Base-by-base conservation (phyloP, 2,888 invertebrate genomes). In the Arctia plantaginis region DNA sequence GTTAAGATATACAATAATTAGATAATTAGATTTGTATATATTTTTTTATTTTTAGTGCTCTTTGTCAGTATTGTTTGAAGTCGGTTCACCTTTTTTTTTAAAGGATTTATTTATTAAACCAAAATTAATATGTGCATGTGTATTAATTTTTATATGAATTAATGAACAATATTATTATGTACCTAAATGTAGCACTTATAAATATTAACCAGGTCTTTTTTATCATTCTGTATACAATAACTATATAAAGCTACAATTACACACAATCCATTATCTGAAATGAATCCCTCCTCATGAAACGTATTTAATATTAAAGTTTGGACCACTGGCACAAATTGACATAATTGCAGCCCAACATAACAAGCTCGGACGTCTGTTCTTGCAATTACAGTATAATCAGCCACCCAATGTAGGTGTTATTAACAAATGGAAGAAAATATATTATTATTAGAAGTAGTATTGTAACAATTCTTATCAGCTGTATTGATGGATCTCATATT, bases 331-430 rank as follows among this genome's bases (percentile, higher is more conserved):
- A 75, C 77, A 87, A 86, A 86, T 86, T 86, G 88, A 86, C 85
- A 79, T 88, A 88, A 88, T 88, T 87, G 79, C 68, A 71, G n/a
- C 39, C 71, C 68, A 80, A 86, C 83, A 77, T 76, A 80, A 86
- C 77, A 66, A 75, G 66, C 62, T 59, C 44, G 65, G 86, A 85
- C 86, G 76, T 77, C 71, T 85, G 86, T 71, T 83, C 77, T 76
- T 72, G 77, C 86, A 85, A 89, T 89, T 89, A 87, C 83, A 66
- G 70, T 70, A 80, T 88, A 89, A 89, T 86, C 85, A 79, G 81
- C 83, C 85, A 78, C 85, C 80, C 80, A 83, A 88, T 82, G 84
- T 75, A 80, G 75, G 86, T 84, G 78, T 83, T 88, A 88, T 89
- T 89, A 89, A 81, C 77, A 79, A 77, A 85, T 85, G 84, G 85